Evolutionary conservation across 2,797 vertebrate genomes (phyloP), one percentile per base, ranked within the genome.

Genomic region (Etheostoma perlongum): DNA sequence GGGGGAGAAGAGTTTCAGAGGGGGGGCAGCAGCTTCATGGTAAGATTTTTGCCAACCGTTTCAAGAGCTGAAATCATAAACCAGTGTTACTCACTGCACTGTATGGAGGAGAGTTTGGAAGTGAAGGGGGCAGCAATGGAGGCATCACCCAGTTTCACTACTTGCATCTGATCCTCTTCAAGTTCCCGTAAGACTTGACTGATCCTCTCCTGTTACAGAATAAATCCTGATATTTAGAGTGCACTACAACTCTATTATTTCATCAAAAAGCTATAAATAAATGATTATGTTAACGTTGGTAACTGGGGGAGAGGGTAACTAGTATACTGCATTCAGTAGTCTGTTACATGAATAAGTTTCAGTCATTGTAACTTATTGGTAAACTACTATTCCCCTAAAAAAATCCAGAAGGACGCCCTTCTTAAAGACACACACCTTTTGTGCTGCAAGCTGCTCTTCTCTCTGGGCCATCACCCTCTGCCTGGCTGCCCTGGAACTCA

Each of bases 51-150:
- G n/a, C 5, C 21, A 66, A 74, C 15, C 57, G 19, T 58, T 9
- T 59, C 2, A 53, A 60, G 1, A 66, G 5, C 8, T 64, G 4
- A 74, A 61, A 71, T 62, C 3, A 75, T 14, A 44, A 73, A 25
- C 0, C 19, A 21, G 21, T 33, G 4, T 36, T 74, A 95, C 98
- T 98, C 87, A 99, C 98, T 99, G 95, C 98, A 99, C 86, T 99
- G 97, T 87, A 99, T 99, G 58, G 98, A 99, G 0, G 98, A 99
- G 4, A 99, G 96, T 80, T 99, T 99, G 70, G 97, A 99, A 70
- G 98, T 99, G 84, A 99, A 99, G 3, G 98, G 98, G 0, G 98
- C 98, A 0, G 98, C 98, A 0, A 99, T 99, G 78, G 98, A 99
- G 91, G 98, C 98, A 0, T 99, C 98, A 0, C 98, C 98, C 82